phyloP scores from a whole-genome alignment of 1,140 invertebrate species.

The Phortica variegata region DNA sequence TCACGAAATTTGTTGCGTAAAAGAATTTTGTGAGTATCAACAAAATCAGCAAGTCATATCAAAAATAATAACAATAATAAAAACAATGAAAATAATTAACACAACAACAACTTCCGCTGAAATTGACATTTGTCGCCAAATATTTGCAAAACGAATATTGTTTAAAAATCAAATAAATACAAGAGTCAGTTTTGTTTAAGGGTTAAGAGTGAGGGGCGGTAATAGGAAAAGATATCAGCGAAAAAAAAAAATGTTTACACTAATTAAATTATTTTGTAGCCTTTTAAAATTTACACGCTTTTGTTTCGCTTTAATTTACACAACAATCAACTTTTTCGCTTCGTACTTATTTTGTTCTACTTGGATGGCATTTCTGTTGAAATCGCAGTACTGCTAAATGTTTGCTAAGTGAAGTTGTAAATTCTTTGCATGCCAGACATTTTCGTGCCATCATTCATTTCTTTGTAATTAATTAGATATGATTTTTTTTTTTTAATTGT shows the following conservation, averaged over 20 bases:
- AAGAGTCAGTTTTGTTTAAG: conserved; percentile 1
- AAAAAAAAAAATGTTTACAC: conserved; percentile 43
- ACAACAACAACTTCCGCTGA: too few relatives aligned
- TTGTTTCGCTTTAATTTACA: background rate
- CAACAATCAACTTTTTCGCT: too few relatives aligned
- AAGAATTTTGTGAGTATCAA: too few relatives aligned
- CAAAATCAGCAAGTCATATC: conserved; percentile 26
- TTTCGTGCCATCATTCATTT: conserved; percentile 23
- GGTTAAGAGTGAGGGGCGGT: conserved; percentile 20
- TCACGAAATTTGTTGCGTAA: too few relatives aligned
- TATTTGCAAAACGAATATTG: conserved; percentile 28
- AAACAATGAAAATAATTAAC: conserved; percentile 17
- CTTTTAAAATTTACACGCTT: conserved; percentile 1
- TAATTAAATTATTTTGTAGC: conserved; percentile 54
- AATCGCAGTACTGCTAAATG: too few relatives aligned
- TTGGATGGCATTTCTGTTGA: too few relatives aligned
- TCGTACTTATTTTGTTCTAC: too few relatives aligned
- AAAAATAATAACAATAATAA: conserved; percentile 17
- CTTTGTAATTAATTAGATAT: too few relatives aligned
- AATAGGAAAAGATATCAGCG: conserved; percentile 30
- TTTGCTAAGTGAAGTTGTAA: too few relatives aligned
- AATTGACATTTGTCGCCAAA: conserved; percentile 29
- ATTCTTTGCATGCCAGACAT: too few relatives aligned
- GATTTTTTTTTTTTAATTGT: conserved; percentile 16
- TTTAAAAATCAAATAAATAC: background rate